Evolutionary conservation across 2,113 vertebrate species (phyloP), one percentile per base, ranked within the genome.

Genomic region (Macaca fascicularis): DNA sequence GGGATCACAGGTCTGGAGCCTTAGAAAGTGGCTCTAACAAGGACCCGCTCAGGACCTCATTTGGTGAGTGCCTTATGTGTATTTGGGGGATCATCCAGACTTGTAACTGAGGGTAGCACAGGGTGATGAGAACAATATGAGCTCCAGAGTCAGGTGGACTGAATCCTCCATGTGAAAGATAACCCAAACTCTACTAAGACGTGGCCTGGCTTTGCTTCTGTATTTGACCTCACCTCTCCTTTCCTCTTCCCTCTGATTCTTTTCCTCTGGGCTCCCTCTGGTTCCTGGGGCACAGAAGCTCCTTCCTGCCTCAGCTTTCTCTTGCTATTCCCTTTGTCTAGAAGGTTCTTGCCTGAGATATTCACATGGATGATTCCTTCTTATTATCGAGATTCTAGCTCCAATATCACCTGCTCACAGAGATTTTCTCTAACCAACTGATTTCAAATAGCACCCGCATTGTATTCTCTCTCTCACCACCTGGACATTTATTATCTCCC

Each of bases 261-360:
- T 43, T 76, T 30, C 19, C 2, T 17, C 90, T 32, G 22, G 40
- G 61, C 35, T 64, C n/a, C 32, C 16, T 67, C 48, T 50, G 43
- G 17, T 38, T 93, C 19, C 55, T 38, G 45, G 38, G 40, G 75
- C 16, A 32, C 5, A 30, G 67, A 35, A 19, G 12, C 12, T n/a
- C 30, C 35, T 74, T 90, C 40, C 57, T 93, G 48, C 13, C 27
- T 81, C 43, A 48, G 40, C 83, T 82, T 82, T 91, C 35, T 69
- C 4, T 89, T 85, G 30, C n/a, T 32, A 0, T 93, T 80, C 22
- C 70, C 23, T 43, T 89, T 52, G 59, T 61, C 57, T 32, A 57
- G 50, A 88, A 94, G n/a, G 10, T 23, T 93, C 72, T 92, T 22
- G 81, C 12, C n/a, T 52, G 35, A 80, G 38, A 43, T 72, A 79